Evolutionary conservation across 2,888 invertebrate species (phyloP), one percentile per base, ranked within the genome.

Genomic region (Eilema griseolum): DNA sequence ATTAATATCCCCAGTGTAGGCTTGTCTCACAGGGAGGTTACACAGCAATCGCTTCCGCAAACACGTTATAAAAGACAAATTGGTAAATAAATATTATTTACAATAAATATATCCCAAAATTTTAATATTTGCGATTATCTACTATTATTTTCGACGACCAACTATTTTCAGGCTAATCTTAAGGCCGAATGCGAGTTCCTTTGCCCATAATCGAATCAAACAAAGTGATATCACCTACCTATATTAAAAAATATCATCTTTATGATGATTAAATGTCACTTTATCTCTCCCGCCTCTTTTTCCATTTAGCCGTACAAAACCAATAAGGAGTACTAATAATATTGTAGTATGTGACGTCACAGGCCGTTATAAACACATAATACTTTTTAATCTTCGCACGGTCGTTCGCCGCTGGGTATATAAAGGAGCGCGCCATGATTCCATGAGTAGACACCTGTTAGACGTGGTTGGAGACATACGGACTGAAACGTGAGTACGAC

Each of bases 361-460:
- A 8, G 59, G 67, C 62, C 67, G 72, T 72, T 82, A 82, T 78
- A 81, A 83, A 71, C 78, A 83, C 78, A 80, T 82, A 83, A 83
- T 74, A 78, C 70, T 83, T 83, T 82, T 82, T 83, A 83, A 82
- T 82, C 82, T 83, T 69, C 69, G 75, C 71, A 61, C 73, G 73
- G 41, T 23, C 72, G 79, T 83, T 80, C 72, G 74, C 68, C 63
- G 52, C 26, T n/a, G 56, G 14, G 79, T 85, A 85, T 85, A 85
- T 77, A 85, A 85, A 66, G 75, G 65, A 66, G 37, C 69, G 67
- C 76, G 63, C 46, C 46, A 66, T 61, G 23, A 70, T 23, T 7
- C 57, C 62, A 23, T 33, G 69, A 78, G 79, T 85, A 85, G 85
- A 85, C 75, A 86, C 86, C 83, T 85, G 84, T 84, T 77, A 63